Evolutionary conservation across 2,888 invertebrate species (phyloP).

Genomic region (Orthonevra nobilis): DNA sequence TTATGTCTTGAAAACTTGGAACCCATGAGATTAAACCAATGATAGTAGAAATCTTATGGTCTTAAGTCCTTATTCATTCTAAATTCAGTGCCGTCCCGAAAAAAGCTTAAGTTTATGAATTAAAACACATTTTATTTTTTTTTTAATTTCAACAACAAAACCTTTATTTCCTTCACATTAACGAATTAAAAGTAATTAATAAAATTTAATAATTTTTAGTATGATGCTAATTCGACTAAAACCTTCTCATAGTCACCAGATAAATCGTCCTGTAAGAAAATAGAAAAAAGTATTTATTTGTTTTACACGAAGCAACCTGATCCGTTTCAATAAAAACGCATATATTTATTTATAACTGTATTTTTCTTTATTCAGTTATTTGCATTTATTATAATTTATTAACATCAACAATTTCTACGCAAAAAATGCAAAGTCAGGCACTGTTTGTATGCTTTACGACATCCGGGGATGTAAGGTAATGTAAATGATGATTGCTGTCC

Average conservation of each 20-base stretch:
- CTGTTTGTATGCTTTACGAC: background rate
- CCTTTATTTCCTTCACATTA: slow-evolving; percentile 16
- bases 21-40: too few species aligned
- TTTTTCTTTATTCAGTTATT: too few species aligned
- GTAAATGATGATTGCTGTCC: slow-evolving; percentile 9
- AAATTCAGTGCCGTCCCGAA: too few species aligned
- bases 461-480: background rate
- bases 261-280: slow-evolving; percentile 84
- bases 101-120: too few species aligned
- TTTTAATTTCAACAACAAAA: slow-evolving; percentile 5
- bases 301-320: slow-evolving; percentile 28
- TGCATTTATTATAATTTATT: too few species aligned
- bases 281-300: too few species aligned
- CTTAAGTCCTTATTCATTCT: too few species aligned
- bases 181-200: background rate
- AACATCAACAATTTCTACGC: slow-evolving; percentile 24
- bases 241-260: slow-evolving; percentile 86
- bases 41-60: too few species aligned
- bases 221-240: slow-evolving; percentile 81
- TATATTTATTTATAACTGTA: too few species aligned
- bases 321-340: slow-evolving; percentile 16
- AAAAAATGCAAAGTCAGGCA: slow-evolving; percentile 20
- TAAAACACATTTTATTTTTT: too few species aligned
- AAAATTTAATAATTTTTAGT: slow-evolving; percentile 68
- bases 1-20: too few species aligned